Base-by-base conservation (phyloP, 1,140 invertebrate species). In the Mamestra configurata region DNA sequence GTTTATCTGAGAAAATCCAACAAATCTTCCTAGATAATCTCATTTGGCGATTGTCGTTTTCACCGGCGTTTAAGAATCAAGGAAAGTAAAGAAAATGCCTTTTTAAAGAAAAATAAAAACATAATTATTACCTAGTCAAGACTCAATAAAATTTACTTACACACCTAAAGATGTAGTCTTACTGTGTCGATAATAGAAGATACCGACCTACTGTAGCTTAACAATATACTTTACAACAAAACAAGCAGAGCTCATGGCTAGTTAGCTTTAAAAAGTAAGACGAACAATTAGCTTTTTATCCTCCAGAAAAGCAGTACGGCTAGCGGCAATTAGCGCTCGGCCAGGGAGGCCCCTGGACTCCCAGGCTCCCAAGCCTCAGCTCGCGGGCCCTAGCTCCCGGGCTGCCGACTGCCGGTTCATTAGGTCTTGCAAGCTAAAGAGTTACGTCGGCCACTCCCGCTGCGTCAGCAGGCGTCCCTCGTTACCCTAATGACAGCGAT, bases 401-500 rank as follows among this genome's bases (percentile, higher is more conserved):
- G 86, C 86, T 88, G 85, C 85, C 89, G 84, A 85, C 80, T 68
- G 83, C 79, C 84, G 88, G 88, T 92, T 92, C 90, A 93, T 93
- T 92, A 92, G 91, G 87, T 88, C 85, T 84, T 81, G 81, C 82
- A 72, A 82, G 84, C 82, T 84, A 89, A 87, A 89, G 86, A 90
- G 89, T 85, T 87, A 83, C 84, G 83, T 83, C 79, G 79, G 85
- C 72, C 79, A 77, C 86, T 75, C 82, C 78, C 84, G 86, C 89
- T 81, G 87, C 88, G 88, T 89, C 90, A 91, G 88, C 90, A 66
- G 75, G 83, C 81, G 80, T 72, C 88, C 84, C 90, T 92, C 91
- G 92, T 93, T 93, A 92, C 88, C 85, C 88, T 94, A 94, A 94
- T 92, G 91, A 94, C 86, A 92, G 87, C 90, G 91, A 93, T 94